phyloP scores from a whole-genome alignment of 2,797 vertebrate genomes.

The Characodon lateralis region DNA sequence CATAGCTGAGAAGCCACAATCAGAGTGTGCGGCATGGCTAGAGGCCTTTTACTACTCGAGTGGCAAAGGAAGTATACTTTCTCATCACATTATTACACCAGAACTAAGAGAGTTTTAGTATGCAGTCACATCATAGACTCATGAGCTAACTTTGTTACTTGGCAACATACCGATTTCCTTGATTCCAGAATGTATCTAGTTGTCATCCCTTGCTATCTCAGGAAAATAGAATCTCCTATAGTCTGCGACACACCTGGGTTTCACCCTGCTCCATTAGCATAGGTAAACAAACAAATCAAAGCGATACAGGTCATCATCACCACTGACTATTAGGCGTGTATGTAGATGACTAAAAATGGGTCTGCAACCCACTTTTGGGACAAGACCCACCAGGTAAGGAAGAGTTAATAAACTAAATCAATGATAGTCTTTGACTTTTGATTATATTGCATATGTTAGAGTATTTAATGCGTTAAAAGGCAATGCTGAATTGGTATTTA shows the following conservation, averaged over 20 bases:
- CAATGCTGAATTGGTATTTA: too few relatives aligned
- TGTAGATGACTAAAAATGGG: not conserved
- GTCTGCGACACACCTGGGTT: not conserved
- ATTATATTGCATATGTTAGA: too few relatives aligned
- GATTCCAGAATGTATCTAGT: not conserved
- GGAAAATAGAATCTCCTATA: not conserved
- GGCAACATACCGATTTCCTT: not conserved
- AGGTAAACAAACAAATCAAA: not conserved
- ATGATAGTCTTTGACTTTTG: too few relatives aligned
- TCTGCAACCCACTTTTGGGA: not conserved
- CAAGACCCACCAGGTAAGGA: not conserved
- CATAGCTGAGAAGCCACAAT: not conserved
- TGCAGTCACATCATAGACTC: not conserved
- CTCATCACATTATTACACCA: not conserved
- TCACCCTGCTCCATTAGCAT: too few relatives aligned
- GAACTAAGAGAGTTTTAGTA: not conserved
- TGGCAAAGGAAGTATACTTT: not conserved
- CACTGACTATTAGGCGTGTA: not conserved
- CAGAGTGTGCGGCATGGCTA: not conserved
- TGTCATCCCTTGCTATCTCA: not conserved
- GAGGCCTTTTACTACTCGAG: not conserved
- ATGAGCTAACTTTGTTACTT: too few relatives aligned
- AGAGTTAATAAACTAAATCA: not conserved
- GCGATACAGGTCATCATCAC: too few relatives aligned
- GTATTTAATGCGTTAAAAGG: too few relatives aligned